Conservation (phyloP, 2,113 vertebrate genomes). For the Chunga burmeisteri region DNA sequence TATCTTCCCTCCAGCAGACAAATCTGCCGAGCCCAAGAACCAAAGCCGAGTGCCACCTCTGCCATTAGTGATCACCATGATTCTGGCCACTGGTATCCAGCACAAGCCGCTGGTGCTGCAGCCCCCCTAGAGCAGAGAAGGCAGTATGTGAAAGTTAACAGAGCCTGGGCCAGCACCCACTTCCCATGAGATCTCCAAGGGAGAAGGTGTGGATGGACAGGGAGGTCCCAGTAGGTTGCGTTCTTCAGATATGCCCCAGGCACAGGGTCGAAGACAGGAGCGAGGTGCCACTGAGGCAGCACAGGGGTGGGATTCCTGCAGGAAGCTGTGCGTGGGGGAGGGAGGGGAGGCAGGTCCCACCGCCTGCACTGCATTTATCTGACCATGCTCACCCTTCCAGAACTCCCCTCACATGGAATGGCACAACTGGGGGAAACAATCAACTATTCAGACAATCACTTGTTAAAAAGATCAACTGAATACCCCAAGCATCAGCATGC, state of each 20-base stretch:
- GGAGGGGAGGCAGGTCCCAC: not conserved
- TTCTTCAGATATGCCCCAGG: not conserved
- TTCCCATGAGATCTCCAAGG: not conserved
- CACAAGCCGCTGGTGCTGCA: not conserved
- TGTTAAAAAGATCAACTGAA: not conserved
- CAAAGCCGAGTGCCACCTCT: not conserved
- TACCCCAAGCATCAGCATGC: not conserved
- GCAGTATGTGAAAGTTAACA: not conserved
- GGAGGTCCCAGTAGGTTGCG: not conserved
- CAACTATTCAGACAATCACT: not conserved
- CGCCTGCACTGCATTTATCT: not conserved
- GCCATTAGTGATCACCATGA: not conserved
- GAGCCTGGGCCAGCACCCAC: not conserved
- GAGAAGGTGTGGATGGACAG: not conserved
- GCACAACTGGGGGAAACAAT: not conserved
- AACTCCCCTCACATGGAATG: not conserved
- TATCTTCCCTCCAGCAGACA: not conserved
- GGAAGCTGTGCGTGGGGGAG: fast-evolving
- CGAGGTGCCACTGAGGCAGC: not conserved
- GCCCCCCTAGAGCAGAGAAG: not conserved
- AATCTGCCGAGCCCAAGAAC: not conserved
- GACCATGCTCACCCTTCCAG: not conserved
- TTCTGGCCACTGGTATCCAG: not conserved
- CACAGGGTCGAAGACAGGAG: not conserved
- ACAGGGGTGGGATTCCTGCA: not conserved